Evolutionary conservation across 1,140 invertebrate species (phyloP).

Genomic region (Drosophila dunni): DNA sequence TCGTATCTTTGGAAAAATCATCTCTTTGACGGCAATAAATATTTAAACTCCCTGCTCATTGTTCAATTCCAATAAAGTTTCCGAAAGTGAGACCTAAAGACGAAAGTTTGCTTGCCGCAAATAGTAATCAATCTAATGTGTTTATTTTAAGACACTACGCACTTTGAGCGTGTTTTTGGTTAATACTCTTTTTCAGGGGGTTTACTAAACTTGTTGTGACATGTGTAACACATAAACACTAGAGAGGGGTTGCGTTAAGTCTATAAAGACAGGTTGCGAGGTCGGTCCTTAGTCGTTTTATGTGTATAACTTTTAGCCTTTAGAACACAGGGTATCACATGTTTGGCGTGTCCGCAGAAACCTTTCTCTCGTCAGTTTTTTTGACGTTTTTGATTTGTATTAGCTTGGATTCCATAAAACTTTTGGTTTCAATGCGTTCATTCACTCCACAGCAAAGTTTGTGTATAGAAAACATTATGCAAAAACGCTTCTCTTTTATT

Average conservation of each 20-base stretch:
- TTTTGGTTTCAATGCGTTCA: constrained; percentile 78
- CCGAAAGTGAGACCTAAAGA: constrained; percentile 12
- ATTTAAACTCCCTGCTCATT: constrained; percentile 17
- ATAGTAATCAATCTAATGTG: constrained; percentile 46
- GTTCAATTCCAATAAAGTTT: constrained; percentile 2
- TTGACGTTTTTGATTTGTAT: constrained; percentile 8
- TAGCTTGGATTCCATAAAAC: constrained; percentile 46
- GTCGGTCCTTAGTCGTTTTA: too few relatives aligned
- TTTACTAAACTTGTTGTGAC: background rate
- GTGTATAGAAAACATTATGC: constrained; percentile 52
- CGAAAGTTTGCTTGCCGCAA: constrained; percentile 43
- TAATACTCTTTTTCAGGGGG: constrained; percentile 6
- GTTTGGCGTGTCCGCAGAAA: background rate
- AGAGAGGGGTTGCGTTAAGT: too few relatives aligned
- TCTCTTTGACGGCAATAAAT: constrained; percentile 26
- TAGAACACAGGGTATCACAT: background rate
- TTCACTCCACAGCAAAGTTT: constrained; percentile 52
- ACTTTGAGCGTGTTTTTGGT: constrained; percentile 58
- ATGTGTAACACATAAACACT: too few relatives aligned
- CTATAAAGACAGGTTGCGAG: too few relatives aligned
- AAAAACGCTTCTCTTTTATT: constrained; percentile 49
- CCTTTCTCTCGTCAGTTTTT: background rate
- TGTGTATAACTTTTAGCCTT: too few relatives aligned
- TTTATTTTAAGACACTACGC: constrained; percentile 63
- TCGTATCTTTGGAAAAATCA: constrained; percentile 12